Conservation (phyloP, 2,888 invertebrate genomes). For the Mycalesis mineus region DNA sequence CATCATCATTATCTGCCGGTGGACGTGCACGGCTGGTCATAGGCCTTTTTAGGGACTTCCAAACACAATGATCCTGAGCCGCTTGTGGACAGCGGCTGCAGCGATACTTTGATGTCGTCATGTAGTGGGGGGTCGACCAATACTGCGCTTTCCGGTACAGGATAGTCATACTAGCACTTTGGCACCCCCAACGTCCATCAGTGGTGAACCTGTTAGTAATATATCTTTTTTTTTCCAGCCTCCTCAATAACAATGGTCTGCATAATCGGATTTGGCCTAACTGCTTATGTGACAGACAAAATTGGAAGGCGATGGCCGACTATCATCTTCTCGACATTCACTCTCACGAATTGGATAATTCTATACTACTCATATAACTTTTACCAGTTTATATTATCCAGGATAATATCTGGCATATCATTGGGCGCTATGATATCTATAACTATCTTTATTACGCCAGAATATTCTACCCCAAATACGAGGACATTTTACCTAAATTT, state of each 20-base stretch:
- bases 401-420: constrained; percentile 32
- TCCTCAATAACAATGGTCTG: neutral
- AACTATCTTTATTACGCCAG: constrained; percentile 29
- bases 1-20: too few species aligned
- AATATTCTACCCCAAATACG: constrained; percentile 32
- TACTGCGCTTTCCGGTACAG: too few species aligned
- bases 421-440: neutral
- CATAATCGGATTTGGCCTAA: neutral
- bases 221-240: neutral
- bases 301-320: constrained; percentile 11
- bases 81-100: too few species aligned
- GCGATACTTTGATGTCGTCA: too few species aligned
- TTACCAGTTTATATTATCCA: constrained; percentile 30
- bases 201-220: too few species aligned
- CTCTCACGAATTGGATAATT: constrained; percentile 27
- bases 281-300: constrained; percentile 4
- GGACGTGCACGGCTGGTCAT: too few species aligned
- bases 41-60: too few species aligned
- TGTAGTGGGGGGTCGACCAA: too few species aligned
- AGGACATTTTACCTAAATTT: constrained; percentile 30
- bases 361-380: constrained; percentile 30
- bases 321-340: constrained; percentile 2
- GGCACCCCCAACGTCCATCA: too few species aligned
- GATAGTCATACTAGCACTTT: too few species aligned
- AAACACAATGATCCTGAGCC: too few species aligned